Conservation (phyloP, 2,797 vertebrate genomes). For the Helarctos malayanus region DNA sequence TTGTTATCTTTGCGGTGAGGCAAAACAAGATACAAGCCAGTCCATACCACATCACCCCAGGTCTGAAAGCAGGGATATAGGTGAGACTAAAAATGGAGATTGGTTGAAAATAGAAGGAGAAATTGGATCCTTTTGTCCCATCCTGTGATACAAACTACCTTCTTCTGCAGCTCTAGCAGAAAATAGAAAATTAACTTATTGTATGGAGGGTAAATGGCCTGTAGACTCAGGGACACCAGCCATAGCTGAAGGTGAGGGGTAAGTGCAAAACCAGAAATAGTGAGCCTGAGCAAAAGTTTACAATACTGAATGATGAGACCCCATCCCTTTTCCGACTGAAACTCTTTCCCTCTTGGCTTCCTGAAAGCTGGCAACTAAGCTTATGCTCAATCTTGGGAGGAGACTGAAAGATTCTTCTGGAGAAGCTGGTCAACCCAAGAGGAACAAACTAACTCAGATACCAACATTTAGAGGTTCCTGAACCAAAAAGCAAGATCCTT, state of each 20-base stretch:
- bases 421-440: neutral
- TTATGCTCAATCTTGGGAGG: neutral
- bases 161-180: neutral
- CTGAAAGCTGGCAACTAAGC: neutral
- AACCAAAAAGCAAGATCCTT: slow-evolving; percentile 6
- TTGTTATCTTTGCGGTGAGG: neutral
- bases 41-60: neutral
- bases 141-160: neutral
- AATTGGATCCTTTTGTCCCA: neutral
- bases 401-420: neutral
- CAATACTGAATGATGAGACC: neutral
- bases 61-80: neutral
- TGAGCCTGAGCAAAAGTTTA: neutral
- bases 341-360: neutral
- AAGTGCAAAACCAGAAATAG: neutral
- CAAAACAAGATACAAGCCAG: neutral
- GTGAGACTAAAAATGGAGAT: neutral
- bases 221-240: neutral
- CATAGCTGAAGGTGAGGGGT: neutral
- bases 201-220: neutral
- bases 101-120: slow-evolving; percentile 49
- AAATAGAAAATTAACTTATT: neutral
- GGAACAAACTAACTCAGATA: neutral
- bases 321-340: neutral
- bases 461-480: neutral